Evolutionary conservation across 2,113 vertebrate genomes (phyloP), one percentile per base, ranked within the genome.

Genomic region (Brachionichthys hirsutus): DNA sequence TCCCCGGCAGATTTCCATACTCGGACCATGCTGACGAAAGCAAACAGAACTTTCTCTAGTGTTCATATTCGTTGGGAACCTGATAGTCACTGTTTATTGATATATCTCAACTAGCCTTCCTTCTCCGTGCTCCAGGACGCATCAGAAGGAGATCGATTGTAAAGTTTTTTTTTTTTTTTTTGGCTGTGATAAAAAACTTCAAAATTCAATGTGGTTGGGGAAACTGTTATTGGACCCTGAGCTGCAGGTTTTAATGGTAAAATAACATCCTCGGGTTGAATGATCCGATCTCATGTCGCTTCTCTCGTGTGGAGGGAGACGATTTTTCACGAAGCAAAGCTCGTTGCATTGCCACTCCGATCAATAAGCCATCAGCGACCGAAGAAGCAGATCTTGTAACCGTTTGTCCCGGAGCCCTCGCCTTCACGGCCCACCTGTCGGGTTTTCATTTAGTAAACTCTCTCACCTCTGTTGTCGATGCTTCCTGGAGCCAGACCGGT

Each of bases 351-450:
- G 30, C 62, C 38, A 8, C 50, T 63, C 54, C 41, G 78, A 89
- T 91, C 90, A 77, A 92, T 90, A 92, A 91, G 63, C 87, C 69
- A 87, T 91, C 90, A 91, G 85, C 78, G 87, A 82, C 75, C 85
- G 82, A 78, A 87, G 85, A 57, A 84, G 62, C 62, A 68, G 70
- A 43, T 36, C 62, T 54, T 70, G 73, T 84, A 64, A 79, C 60
- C 74, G 42, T 57, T 73, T 76, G 62, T 84, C 77, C 72, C 12
- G 19, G 45, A 73, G 68, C 70, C 67, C 70, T 80, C 68, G 14
- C 52, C 43, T 64, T 54, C 56, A 36, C 40, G 7, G 47, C 58
- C 2, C 19, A 30, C 57, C 13, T 30, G 1, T 53, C 67, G 38
- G 40, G 12, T 61, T 86, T 80, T 70, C 80, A 74, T 83, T 80